phyloP scores from a whole-genome alignment of 2,888 invertebrate species.

The Congeria kusceri region DNA sequence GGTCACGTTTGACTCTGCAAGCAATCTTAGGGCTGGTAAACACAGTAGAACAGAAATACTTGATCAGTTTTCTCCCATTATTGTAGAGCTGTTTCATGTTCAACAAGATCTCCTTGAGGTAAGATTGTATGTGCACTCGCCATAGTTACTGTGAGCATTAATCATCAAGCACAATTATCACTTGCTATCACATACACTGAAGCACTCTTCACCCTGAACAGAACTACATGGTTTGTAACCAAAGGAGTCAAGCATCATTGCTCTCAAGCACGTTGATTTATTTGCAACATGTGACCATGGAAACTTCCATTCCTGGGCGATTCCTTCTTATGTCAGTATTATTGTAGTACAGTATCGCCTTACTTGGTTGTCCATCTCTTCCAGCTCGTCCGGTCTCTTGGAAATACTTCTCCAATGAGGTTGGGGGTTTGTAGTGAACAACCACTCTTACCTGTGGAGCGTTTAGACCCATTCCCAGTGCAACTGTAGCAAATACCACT shows the following conservation, averaged over 20 bases:
- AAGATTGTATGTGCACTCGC: background rate
- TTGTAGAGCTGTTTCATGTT: slow-evolving; percentile 22
- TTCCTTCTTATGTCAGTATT: slow-evolving; percentile 28
- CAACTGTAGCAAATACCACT: slow-evolving; percentile 57
- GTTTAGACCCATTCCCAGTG: slow-evolving; percentile 61
- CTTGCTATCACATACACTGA: slow-evolving; percentile 16
- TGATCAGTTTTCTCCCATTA: background rate
- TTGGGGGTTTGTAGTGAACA: slow-evolving; percentile 59
- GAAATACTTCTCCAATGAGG: slow-evolving; percentile 38
- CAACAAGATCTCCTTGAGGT: slow-evolving; percentile 27
- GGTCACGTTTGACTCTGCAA: slow-evolving; percentile 25
- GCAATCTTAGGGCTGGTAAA: slow-evolving; percentile 17
- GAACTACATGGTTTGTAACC: background rate
- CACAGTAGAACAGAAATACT: slow-evolving; percentile 7
- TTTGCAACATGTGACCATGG: slow-evolving; percentile 26
- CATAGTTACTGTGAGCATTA: too few relatives aligned
- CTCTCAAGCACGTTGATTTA: slow-evolving; percentile 15
- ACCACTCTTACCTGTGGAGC: slow-evolving; percentile 42
- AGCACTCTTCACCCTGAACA: background rate
- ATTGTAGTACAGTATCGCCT: slow-evolving; percentile 23
- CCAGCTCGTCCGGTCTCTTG: slow-evolving; percentile 32
- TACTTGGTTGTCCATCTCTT: slow-evolving; percentile 18
- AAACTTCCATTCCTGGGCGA: slow-evolving; percentile 12
- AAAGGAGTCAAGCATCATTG: slow-evolving; percentile 19
- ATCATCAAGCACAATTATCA: background rate